Conservation (phyloP, 2,888 invertebrate species). For the Lithophane leautieri region DNA sequence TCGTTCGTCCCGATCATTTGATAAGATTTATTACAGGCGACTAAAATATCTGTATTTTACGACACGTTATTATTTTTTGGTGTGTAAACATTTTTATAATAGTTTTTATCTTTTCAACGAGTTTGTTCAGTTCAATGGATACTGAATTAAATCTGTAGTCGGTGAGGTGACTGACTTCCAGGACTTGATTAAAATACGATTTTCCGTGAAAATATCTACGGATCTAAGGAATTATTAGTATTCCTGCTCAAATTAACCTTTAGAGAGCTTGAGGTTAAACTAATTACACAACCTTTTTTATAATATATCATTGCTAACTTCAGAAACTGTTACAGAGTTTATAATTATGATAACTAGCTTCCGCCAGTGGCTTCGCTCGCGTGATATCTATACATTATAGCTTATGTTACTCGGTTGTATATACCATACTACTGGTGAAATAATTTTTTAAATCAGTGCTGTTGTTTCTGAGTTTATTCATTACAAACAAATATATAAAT, state of each 20-base stretch:
- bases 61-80: conserved; percentile 50
- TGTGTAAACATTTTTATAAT: conserved; percentile 48
- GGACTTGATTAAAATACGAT: conserved; percentile 26
- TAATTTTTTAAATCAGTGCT: too few relatives aligned
- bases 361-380: too few relatives aligned
- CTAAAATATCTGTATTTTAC: conserved; percentile 57
- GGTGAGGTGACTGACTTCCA: conserved; percentile 23
- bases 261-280: background rate
- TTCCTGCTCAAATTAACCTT: background rate
- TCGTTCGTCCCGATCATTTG: conserved; percentile 66
- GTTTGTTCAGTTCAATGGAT: conserved; percentile 39
- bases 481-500: too few relatives aligned
- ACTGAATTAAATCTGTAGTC: conserved; percentile 32
- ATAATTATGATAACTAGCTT: too few relatives aligned
- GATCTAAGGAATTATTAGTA: background rate
- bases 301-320: background rate
- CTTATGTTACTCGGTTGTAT: too few relatives aligned
- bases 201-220: background rate
- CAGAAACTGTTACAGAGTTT: background rate
- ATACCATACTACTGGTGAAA: too few relatives aligned
- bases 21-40: conserved; percentile 68
- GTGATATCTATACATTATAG: too few relatives aligned
- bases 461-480: too few relatives aligned
- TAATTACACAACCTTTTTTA: background rate
- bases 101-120: conserved; percentile 40